Evolutionary conservation across 2,797 vertebrate genomes (phyloP).

Genomic region (Pogonophryne albipinna): DNA sequence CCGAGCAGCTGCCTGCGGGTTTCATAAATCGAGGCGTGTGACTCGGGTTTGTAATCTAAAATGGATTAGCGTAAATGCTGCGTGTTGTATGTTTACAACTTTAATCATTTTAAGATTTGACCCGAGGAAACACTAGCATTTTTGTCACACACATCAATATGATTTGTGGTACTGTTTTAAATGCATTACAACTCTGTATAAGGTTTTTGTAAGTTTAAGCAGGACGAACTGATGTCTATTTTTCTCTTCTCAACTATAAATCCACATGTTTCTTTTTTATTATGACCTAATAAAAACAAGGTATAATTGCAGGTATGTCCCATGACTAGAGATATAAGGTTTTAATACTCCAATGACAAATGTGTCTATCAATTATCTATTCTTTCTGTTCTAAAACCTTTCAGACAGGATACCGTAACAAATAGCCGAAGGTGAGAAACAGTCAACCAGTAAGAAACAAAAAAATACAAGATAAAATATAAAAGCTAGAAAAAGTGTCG

Average conservation of each 20-base stretch:
- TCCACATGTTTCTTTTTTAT: not conserved
- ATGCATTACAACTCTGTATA: not conserved
- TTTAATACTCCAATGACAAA: not conserved
- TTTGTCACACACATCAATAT: constrained; percentile 12
- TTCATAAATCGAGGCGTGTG: constrained; percentile 52
- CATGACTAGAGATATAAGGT: not conserved
- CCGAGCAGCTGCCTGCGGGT: constrained; percentile 55
- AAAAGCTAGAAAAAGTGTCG: not conserved
- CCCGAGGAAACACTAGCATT: constrained; percentile 26
- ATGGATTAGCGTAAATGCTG: constrained; percentile 50
- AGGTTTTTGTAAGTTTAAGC: not conserved
- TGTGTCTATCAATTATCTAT: not conserved
- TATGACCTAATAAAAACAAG: not conserved
- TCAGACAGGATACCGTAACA: not conserved
- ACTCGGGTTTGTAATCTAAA: constrained; percentile 60
- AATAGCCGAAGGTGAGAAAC: not conserved
- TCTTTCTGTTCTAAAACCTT: not conserved
- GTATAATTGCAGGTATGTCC: not conserved
- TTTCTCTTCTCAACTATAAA: not conserved
- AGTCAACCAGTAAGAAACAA: not conserved
- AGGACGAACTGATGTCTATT: not conserved
- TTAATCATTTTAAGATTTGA: constrained; percentile 53
- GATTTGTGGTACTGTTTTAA: not conserved
- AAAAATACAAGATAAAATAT: not conserved
- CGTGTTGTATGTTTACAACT: constrained; percentile 49